phyloP scores from a whole-genome alignment of 2,888 invertebrate species.

The Saturnia pavonia region DNA sequence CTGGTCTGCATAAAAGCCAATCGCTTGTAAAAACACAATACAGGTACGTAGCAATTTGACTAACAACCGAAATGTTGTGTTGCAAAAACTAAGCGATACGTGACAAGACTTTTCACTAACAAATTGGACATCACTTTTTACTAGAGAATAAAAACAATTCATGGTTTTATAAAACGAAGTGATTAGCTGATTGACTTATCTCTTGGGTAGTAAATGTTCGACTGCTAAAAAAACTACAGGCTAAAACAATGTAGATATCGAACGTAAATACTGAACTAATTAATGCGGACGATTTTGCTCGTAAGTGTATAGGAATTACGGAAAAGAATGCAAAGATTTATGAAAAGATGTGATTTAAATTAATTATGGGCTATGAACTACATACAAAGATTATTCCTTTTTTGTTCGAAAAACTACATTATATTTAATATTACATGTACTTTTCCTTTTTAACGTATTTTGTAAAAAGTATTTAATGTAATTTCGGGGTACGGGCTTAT shows the following conservation, averaged over 20 bases:
- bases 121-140: slow-evolving; percentile 24
- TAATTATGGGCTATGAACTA: no score
- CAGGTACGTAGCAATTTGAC: slow-evolving; percentile 40
- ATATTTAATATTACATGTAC: no score
- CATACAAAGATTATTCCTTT: no score
- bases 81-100: slow-evolving; percentile 41
- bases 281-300: not conserved
- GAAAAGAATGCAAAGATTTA: no score
- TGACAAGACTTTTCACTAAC: slow-evolving; percentile 37
- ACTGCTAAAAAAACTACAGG: no score
- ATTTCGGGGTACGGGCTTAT: no score
- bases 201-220: no score
- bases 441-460: no score
- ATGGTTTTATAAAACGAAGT: not conserved
- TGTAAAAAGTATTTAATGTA: no score
- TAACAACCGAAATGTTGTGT: slow-evolving; percentile 31
- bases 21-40: slow-evolving; percentile 14
- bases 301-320: not conserved
- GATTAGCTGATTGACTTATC: no score
- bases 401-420: no score
- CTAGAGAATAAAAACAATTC: not conserved
- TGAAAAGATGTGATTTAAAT: no score
- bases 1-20: not conserved
- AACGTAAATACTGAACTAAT: not conserved
- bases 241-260: not conserved